Evolutionary conservation across 2,113 vertebrate genomes (phyloP), one percentile per base, ranked within the genome.

Genomic region (Caranx melampygus): DNA sequence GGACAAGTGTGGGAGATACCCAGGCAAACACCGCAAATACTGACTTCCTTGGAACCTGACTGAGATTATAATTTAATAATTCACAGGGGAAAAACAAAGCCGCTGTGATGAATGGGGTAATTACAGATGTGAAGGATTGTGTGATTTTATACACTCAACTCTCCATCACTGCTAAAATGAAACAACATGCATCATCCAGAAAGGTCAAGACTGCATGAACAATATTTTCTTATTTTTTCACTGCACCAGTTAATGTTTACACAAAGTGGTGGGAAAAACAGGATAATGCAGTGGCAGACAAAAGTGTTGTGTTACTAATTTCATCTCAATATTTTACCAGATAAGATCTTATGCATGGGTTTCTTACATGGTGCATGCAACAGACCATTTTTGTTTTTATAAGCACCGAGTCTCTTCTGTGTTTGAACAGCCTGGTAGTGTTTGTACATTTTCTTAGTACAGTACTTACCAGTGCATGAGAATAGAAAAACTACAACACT

Each of bases 401-500:
- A 64, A 64, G 18, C 35, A n/a, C 8, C 37, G 55, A 15, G 40
- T 20, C 54, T 33, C 40, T 37, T 3, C 33, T 34, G 13, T 67
- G 20, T 78, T 59, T 61, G 12, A 68, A 44, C 13, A 72, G 61
- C 8, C 42, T 58, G 1, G n/a, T 6, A 18, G 13, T 47, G 45
- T 55, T 78, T 72, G 12, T 40, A 59, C 14, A 59, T 14, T 21
- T 16, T 72, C 64, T 63, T 80, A 26, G 10, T 13, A 40, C 15
- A 66, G 31, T 33, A 57, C 26, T 69, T 44, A 26, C 33, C 40
- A 35, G 9, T 62, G 37, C 57, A 58, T 74, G 47, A 52, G 68
- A 85, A 77, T 6, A 40, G 44, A 57, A 12, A 42, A 51, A 77
- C 9, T 55, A 54, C 26, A 40, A 70, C 51, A 82, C 67, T 62